Conservation (phyloP, 2,888 invertebrate species). For the Himalopsyche kuldschensis region DNA sequence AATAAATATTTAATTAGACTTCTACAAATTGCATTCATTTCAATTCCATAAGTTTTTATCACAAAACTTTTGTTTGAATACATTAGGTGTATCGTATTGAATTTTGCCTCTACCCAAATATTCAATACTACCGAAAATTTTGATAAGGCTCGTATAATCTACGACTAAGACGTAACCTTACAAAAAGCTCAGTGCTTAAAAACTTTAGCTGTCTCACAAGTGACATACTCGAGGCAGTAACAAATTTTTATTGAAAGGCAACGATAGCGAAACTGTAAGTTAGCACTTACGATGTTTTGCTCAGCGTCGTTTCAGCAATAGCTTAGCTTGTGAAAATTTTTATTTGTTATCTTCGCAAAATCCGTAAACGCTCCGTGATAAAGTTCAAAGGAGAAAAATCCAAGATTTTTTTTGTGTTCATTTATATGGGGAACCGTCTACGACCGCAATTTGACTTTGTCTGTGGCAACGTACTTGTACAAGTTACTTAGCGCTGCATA, state of each 20-base stretch:
- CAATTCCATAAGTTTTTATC: too few species aligned
- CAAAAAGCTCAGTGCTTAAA: not conserved
- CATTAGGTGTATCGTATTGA: too few species aligned
- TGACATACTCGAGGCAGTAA: not conserved
- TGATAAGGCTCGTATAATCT: too few species aligned
- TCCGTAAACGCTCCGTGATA: not conserved
- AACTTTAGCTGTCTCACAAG: not conserved
- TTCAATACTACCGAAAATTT: too few species aligned
- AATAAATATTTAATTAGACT: too few species aligned
- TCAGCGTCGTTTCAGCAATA: not conserved
- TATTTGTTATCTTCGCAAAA: not conserved
- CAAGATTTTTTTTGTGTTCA: not conserved
- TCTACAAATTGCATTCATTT: too few species aligned
- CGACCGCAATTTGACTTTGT: constrained; percentile 1
- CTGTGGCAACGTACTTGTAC: not conserved
- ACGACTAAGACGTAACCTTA: too few species aligned
- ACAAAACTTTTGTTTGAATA: too few species aligned
- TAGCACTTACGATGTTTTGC: not conserved
- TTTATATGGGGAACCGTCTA: not conserved
- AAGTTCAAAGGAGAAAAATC: not conserved
- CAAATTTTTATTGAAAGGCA: not conserved
- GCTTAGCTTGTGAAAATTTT: not conserved
- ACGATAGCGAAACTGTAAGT: not conserved
- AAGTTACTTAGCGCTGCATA: not conserved
- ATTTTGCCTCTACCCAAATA: too few species aligned